These are phyloP conservation scores for Corydoras maculifer DNA, from an alignment of 2,113 vertebrate species.

Conservation along the genomic window DNA sequence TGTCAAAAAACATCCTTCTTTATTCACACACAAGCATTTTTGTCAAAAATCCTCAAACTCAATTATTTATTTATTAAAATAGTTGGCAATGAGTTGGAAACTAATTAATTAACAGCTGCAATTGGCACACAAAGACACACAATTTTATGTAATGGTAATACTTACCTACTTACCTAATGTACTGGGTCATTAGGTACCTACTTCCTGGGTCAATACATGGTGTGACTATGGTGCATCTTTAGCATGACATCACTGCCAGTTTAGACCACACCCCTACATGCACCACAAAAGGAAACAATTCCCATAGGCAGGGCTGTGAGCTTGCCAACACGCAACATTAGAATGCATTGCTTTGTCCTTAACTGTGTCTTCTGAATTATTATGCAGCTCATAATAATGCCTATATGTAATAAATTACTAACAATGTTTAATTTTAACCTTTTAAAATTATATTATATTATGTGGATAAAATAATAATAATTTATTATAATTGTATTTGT, in stretches of 20 bases:
- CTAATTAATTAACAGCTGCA: too few species aligned
- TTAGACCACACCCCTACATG: constrained; percentile 24
- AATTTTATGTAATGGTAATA: background rate
- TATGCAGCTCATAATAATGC: constrained; percentile 21
- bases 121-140: too few species aligned
- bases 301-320: background rate
- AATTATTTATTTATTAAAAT: too few species aligned
- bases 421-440: background rate
- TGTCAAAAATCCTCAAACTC: too few species aligned
- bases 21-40: too few species aligned
- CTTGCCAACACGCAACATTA: constrained; percentile 26
- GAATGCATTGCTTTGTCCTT: constrained; percentile 39
- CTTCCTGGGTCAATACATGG: background rate
- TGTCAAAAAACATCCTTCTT: too few species aligned
- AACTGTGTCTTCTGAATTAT: constrained; percentile 21
- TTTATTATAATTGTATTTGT: background rate
- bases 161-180: background rate
- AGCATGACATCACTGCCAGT: constrained; percentile 40
- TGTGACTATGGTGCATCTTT: constrained; percentile 8
- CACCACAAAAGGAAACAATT: constrained; percentile 22
- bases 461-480: background rate
- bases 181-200: background rate
- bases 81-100: too few species aligned
- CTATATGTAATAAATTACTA: constrained; percentile 3
- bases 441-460: background rate